A percentile compares a stretch with the other conserved stretches of the same genome.
phyloP scores from a whole-genome alignment of 2,113 vertebrate genomes.

The Hippocampus abdominalis region DNA sequence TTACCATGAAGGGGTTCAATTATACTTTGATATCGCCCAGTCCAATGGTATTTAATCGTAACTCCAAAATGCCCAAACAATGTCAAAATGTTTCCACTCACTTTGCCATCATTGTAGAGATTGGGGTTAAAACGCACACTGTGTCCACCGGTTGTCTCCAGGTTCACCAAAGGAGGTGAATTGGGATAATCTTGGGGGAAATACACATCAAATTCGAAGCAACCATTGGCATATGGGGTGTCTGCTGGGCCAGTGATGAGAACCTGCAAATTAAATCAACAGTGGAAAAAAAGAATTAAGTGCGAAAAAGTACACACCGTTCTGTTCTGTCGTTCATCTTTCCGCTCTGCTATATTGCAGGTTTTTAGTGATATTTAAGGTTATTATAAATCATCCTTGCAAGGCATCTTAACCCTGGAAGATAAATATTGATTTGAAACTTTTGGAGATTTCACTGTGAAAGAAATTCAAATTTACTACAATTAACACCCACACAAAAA shows the following conservation, averaged over 20 bases:
- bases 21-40: neutral
- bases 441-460: too few relatives aligned
- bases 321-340: neutral
- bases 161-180: conserved; percentile 95
- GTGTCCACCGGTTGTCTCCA: conserved; percentile 97
- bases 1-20: too few relatives aligned
- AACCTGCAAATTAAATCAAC: conserved; percentile 71
- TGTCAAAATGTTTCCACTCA: conserved; percentile 46
- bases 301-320: too few relatives aligned
- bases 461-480: too few relatives aligned
- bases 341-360: too few relatives aligned
- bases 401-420: neutral
- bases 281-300: neutral
- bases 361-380: too few relatives aligned
- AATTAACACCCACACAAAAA: too few relatives aligned
- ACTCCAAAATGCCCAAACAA: too few relatives aligned
- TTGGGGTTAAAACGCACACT: conserved; percentile 98
- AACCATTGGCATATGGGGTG: conserved; percentile 95
- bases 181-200: conserved; percentile 99
- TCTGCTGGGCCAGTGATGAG: conserved; percentile 96
- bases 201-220: conserved; percentile 98
- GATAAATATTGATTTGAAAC: too few relatives aligned
- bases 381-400: too few relatives aligned
- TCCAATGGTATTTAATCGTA: neutral
- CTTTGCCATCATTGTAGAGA: conserved; percentile 99